These are phyloP conservation scores for Rhea americana DNA, from an alignment of 2,113 vertebrate species.

Conservation along the genomic window DNA sequence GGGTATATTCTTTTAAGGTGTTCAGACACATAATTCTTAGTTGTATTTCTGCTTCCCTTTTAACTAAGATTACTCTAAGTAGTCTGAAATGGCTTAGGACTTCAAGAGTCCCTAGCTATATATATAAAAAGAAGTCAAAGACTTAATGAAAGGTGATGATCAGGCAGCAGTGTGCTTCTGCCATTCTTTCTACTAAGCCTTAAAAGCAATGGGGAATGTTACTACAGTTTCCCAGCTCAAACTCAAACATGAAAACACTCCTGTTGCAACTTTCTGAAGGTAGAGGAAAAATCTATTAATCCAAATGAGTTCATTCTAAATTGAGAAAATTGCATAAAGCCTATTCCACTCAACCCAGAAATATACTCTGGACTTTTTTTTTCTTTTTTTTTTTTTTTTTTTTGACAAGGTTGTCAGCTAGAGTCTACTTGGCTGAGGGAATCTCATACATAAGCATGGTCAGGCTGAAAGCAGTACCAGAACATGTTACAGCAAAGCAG, in stretches of 20 bases:
- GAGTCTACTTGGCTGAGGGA: not conserved
- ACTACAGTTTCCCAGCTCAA: not conserved
- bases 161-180: not conserved
- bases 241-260: not conserved
- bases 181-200: not conserved
- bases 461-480: no score
- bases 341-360: not conserved
- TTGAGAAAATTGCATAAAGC: not conserved
- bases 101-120: not conserved
- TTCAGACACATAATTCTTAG: not conserved
- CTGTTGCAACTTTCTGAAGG: not conserved
- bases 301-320: not conserved
- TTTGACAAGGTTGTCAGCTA: not conserved
- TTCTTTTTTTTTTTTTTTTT: not conserved
- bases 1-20: not conserved
- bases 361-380: not conserved
- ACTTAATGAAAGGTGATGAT: not conserved
- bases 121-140: not conserved
- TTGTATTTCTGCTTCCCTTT: not conserved
- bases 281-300: not conserved
- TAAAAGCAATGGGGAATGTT: not conserved
- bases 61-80: not conserved
- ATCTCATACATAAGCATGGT: not conserved
- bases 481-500: not conserved
- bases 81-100: not conserved